Conservation (phyloP, 2,113 vertebrate genomes). For the Pluvianellus socialis region DNA sequence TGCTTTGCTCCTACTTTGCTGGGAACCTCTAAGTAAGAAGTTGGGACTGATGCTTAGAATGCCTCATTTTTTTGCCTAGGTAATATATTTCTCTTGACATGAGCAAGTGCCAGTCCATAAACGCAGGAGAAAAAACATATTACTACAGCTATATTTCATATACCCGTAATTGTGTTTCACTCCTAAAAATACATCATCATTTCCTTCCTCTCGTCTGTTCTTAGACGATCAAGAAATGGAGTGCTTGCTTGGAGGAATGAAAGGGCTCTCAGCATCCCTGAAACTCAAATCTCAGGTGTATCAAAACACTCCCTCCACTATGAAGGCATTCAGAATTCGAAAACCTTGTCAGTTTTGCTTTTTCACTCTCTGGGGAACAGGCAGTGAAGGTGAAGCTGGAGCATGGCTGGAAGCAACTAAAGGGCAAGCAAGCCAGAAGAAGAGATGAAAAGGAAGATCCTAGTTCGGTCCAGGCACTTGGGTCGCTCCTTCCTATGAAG, state of each 20-base stretch:
- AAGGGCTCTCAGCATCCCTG: neutral
- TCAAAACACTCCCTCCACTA: neutral
- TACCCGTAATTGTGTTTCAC: neutral
- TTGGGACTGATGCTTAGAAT: neutral
- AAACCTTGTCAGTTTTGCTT: neutral
- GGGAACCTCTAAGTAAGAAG: neutral
- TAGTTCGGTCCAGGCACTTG: neutral
- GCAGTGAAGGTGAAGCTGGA: neutral
- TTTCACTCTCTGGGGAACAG: neutral
- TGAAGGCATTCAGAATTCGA: neutral
- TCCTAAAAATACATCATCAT: neutral
- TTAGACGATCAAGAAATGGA: neutral
- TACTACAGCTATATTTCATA: neutral
- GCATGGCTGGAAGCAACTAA: neutral
- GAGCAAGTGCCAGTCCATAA: neutral
- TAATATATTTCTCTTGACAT: neutral
- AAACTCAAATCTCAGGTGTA: neutral
- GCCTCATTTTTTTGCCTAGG: neutral
- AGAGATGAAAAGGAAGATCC: neutral
- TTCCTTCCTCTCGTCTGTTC: neutral
- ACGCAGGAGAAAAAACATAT: neutral
- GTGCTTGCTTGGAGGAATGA: neutral
- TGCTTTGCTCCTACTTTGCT: neutral
- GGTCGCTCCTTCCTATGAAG: neutral
- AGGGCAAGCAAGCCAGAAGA: neutral